Percentiles rank a stretch among this genome's conserved stretches.
Evolutionary conservation across 2,888 invertebrate genomes (phyloP).

Genomic region (Drosophila anomelani): DNA sequence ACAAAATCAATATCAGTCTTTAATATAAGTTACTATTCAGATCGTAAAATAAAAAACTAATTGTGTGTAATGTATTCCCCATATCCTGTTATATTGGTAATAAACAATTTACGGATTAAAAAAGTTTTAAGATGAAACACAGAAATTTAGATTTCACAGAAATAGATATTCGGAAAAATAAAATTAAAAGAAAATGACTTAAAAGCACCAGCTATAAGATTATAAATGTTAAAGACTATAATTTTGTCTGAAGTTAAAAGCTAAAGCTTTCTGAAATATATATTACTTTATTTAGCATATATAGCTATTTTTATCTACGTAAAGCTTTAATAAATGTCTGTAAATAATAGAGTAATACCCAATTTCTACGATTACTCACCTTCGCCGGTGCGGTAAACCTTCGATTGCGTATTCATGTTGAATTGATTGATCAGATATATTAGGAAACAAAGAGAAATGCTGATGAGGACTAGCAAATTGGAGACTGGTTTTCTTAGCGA

Average conservation of each 20-base stretch:
- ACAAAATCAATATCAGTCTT: neutral
- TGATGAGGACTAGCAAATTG: constrained; percentile 73
- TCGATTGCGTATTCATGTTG: constrained; percentile 84
- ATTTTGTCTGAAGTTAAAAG: neutral
- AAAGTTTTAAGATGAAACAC: neutral
- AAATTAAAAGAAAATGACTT: constrained; percentile 1
- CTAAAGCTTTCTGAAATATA: neutral
- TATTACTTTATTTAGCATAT: too few species aligned
- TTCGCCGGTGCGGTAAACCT: constrained; percentile 84
- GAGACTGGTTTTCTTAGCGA: constrained; percentile 47
- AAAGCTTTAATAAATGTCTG: too few species aligned
- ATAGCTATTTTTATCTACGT: too few species aligned
- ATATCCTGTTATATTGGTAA: neutral
- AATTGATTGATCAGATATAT: constrained; percentile 36
- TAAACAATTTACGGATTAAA: neutral
- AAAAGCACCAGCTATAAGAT: neutral
- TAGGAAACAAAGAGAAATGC: constrained; percentile 61
- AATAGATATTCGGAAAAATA: neutral
- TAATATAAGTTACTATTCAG: neutral
- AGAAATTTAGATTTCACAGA: neutral
- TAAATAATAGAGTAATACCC: too few species aligned
- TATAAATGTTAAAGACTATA: neutral
- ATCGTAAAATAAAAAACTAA: neutral
- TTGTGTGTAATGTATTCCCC: neutral
- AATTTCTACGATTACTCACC: constrained; percentile 67